Evolutionary conservation across 2,888 invertebrate species (phyloP), one percentile per base, ranked within the genome.

Genomic region (Entomobrya proxima): DNA sequence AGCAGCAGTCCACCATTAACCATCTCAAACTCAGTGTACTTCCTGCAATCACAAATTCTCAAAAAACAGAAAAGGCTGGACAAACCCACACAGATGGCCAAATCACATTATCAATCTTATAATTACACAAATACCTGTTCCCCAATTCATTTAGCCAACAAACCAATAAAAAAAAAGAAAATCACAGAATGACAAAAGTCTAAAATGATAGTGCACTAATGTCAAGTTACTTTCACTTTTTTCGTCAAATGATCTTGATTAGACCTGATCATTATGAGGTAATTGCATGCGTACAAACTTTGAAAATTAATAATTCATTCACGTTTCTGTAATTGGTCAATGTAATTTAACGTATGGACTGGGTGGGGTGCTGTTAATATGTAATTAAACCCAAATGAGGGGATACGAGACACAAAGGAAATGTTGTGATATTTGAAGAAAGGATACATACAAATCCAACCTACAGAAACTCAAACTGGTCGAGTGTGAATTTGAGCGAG

Each of bases 161-260:
- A n/a, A n/a, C n/a, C n/a, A n/a, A n/a, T n/a, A n/a, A n/a, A n/a
- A n/a, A n/a, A n/a, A n/a, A n/a, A n/a, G n/a, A n/a, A n/a, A n/a
- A n/a, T n/a, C n/a, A n/a, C n/a, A n/a, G n/a, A n/a, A n/a, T n/a
- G n/a, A n/a, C n/a, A n/a, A n/a, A n/a, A n/a, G n/a, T n/a, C n/a
- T n/a, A n/a, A n/a, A 64, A 64, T 21, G 64, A 18, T 64, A 64
- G 37, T 64, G 64, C 21, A 35, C 35, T 9, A 64, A 37, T 64
- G 64, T 37, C 64, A 64, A 64, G 21, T 64, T 37, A 64, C 64
- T 64, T 64, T 64, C 64, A 64, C 64, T 64, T 64, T 64, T 37
- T 37, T 37, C 15, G 11, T 47, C 21, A 37, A 37, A 64, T 64
- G 64, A 64, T 37, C 64, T 30, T 64, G 64, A 64, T 64, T 64